Conservation (phyloP, 2,113 vertebrate species). For the Melospiza georgiana region DNA sequence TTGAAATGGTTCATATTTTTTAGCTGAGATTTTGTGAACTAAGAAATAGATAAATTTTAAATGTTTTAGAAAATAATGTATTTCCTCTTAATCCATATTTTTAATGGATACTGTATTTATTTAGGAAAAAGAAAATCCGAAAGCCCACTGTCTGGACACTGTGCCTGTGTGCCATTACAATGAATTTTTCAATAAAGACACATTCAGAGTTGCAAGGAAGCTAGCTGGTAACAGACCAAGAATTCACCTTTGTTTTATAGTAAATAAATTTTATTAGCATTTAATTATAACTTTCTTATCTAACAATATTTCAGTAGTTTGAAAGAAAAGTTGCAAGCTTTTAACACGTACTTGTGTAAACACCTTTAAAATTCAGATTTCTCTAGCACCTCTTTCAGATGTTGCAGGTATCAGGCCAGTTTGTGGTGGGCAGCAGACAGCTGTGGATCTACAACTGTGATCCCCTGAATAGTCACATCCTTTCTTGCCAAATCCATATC, state of each 20-base stretch:
- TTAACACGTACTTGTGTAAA: accelerated
- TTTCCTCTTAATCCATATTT: slow-evolving; percentile 3
- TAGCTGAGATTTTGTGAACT: background rate
- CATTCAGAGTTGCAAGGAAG: background rate
- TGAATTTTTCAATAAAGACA: background rate
- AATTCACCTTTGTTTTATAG: background rate
- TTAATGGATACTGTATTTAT: background rate
- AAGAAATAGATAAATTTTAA: background rate
- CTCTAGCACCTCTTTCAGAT: background rate
- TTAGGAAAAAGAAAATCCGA: slow-evolving; percentile 30
- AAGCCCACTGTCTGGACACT: background rate
- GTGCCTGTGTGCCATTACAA: background rate
- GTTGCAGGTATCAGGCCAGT: background rate
- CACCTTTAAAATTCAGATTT: background rate
- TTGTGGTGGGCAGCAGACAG: background rate
- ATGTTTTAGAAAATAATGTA: background rate
- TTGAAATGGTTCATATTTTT: background rate
- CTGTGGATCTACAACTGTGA: background rate
- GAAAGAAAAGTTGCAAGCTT: background rate
- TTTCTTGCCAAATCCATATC: background rate
- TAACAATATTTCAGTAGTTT: background rate
- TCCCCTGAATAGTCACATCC: background rate
- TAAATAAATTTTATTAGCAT: background rate
- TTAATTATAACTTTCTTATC: background rate
- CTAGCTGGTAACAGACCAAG: background rate